Evolutionary conservation across 2,888 invertebrate species (phyloP), one percentile per base, ranked within the genome.

Genomic region (Dicyrtomina minuta): DNA sequence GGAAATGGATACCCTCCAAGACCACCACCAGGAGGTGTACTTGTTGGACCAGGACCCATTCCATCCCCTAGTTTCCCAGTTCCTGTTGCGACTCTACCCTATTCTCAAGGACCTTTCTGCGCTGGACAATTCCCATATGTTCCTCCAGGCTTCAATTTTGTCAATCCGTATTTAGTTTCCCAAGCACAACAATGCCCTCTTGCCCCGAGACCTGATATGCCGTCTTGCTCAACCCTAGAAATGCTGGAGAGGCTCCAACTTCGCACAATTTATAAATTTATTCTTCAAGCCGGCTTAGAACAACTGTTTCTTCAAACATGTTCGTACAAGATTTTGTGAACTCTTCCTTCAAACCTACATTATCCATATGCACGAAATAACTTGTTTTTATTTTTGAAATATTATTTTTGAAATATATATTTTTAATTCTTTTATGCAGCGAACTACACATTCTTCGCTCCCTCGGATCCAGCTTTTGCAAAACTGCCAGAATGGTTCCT

Each of bases 391-490:
- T n/a, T n/a, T n/a, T n/a, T n/a, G n/a, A n/a, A n/a, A n/a, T n/a
- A n/a, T n/a, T n/a, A n/a, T n/a, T n/a, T n/a, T n/a, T n/a, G 55
- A 6, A 22, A 20, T 13, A 20, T 17, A 55, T 55, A 8, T 22
- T 55, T 24, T 55, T 22, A 24, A 55, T 22, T 8, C 24, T 8
- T 17, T 55, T 27, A 4, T 70, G 39, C 61, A 78, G 78, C 33
- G 44, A 73, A 73, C 53, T 78, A 76, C 71, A 78, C 78, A 4
- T 66, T 78, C 15, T 76, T 78, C 58, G 73, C 73, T 15, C 78
- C 78, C 1, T 74, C 72, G 17, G 78, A 78, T 55, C 73, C 72
- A 24, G 72, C 77, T 4, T 78, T 77, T 59, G 61, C 73, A 24
- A 49, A 66, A 20, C 69, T 78, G 2, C 78, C 78, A 1, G 59